These are phyloP conservation scores for Alaudala cheleensis DNA, from an alignment of 2,113 vertebrate genomes.

Conservation along the genomic window DNA sequence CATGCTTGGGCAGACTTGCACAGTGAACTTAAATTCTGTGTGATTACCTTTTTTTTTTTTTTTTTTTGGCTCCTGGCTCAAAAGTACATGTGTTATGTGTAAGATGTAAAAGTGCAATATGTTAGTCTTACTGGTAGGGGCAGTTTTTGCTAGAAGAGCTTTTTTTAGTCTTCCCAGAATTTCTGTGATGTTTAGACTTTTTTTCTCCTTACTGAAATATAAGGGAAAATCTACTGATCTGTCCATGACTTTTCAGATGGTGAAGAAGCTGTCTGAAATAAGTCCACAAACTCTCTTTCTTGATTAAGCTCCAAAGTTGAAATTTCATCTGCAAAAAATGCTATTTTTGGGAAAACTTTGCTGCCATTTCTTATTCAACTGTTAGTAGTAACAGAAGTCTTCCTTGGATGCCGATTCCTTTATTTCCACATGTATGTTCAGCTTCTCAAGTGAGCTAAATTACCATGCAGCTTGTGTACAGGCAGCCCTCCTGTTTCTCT, in stretches of 20 bases:
- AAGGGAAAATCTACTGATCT: background rate
- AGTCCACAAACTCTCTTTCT: background rate
- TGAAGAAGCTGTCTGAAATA: background rate
- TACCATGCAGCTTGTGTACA: background rate
- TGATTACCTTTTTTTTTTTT: background rate
- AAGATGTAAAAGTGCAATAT: background rate
- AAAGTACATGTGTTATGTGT: background rate
- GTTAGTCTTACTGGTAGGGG: background rate
- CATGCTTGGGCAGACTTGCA: background rate
- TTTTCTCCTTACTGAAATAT: background rate
- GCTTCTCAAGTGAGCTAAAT: background rate
- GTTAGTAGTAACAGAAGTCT: background rate
- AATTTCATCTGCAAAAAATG: background rate
- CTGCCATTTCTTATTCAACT: background rate
- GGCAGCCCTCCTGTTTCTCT: background rate
- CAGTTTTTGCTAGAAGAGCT: background rate
- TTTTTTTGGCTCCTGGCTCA: background rate
- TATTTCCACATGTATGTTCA: background rate
- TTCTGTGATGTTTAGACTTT: background rate
- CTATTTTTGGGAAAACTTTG: background rate
- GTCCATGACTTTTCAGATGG: background rate
- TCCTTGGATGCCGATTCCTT: background rate
- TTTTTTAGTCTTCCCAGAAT: background rate
- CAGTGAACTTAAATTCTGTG: background rate
- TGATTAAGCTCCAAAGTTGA: background rate